phyloP scores from a whole-genome alignment of 2,888 invertebrate species.

The Cotesia congregata region DNA sequence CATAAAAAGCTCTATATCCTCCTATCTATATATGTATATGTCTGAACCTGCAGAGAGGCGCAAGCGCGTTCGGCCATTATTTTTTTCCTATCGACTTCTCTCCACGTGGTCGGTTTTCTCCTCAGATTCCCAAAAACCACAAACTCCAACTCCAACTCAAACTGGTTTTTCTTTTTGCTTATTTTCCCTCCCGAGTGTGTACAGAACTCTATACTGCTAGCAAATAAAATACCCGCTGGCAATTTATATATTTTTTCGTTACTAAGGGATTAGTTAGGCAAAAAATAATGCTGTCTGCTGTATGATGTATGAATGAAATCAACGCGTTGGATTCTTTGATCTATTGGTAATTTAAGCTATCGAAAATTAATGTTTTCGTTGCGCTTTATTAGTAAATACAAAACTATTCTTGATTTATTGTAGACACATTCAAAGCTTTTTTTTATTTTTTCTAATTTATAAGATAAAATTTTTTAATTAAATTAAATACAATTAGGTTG shows the following conservation, averaged over 20 bases:
- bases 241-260: background rate
- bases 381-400: no score
- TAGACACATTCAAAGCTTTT: no score
- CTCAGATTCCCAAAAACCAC: background rate
- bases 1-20: conserved; percentile 16
- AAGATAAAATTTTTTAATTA: no score
- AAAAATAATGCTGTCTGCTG: background rate
- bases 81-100: conserved; percentile 40
- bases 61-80: conserved; percentile 39
- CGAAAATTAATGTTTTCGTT: background rate
- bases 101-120: conserved; percentile 33
- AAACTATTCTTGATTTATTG: no score
- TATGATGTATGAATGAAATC: background rate
- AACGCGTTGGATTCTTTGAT: background rate
- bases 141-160: background rate
- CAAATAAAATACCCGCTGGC: background rate
- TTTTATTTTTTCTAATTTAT: no score
- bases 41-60: background rate
- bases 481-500: no score
- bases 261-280: background rate
- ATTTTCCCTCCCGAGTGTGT: background rate
- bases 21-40: background rate
- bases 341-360: background rate
- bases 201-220: background rate
- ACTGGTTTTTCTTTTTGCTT: background rate